These are phyloP conservation scores for Drosophila cracens DNA, from an alignment of 2,888 invertebrate genomes.

Conservation along the genomic window DNA sequence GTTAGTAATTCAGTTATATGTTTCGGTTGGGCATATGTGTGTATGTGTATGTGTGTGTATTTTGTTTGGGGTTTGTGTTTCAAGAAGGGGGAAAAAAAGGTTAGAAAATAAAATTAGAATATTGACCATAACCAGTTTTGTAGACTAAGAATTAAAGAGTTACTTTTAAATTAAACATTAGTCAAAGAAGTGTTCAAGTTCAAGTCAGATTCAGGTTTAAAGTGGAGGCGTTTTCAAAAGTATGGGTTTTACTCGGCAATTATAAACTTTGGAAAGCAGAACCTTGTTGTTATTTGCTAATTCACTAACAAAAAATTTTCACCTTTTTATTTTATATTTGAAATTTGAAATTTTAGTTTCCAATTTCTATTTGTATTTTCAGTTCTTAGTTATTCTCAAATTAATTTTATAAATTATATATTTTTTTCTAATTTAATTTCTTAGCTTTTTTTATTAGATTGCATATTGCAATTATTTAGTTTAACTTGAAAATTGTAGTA, in stretches of 20 bases:
- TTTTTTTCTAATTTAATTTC: not conserved
- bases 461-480: not conserved
- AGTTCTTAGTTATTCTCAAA: not conserved
- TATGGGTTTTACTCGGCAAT: not conserved
- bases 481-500: not conserved
- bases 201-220: slow-evolving; percentile 3
- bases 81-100: slow-evolving; percentile 56
- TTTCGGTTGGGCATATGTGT: slow-evolving; percentile 9
- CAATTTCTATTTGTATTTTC: not conserved
- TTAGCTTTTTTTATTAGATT: not conserved
- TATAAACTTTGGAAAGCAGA: not conserved
- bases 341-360: not conserved
- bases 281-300: not conserved
- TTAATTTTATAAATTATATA: not conserved
- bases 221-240: not conserved
- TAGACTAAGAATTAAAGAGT: slow-evolving; percentile 48
- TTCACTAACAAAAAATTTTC: not conserved
- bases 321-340: not conserved
- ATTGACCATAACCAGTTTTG: slow-evolving; percentile 77
- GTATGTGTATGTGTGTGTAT: slow-evolving; percentile 37
- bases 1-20: slow-evolving; percentile 34
- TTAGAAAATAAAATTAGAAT: slow-evolving; percentile 77
- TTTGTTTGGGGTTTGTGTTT: slow-evolving; percentile 40
- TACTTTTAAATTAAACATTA: slow-evolving; percentile 40
- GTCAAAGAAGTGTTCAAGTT: slow-evolving; percentile 31